A percentile compares a stretch with the other conserved stretches of the same genome.
Evolutionary conservation across 2,113 vertebrate genomes (phyloP).

Genomic region (Stigmatopora nigra): DNA sequence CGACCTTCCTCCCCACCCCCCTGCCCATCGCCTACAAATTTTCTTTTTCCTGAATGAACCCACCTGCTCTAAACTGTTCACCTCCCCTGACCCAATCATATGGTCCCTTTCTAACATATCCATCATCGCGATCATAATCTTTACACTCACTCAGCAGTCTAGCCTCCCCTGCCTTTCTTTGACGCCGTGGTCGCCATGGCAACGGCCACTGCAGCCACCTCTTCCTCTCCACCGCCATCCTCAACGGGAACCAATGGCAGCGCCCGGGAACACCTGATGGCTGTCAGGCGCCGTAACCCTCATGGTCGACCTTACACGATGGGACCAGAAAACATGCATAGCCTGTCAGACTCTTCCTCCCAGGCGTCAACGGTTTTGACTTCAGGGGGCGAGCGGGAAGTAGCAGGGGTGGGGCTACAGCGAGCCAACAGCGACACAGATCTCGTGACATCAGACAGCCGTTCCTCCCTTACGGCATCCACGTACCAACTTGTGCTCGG

Average conservation of each 20-base stretch:
- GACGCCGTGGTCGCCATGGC: constrained; percentile 66
- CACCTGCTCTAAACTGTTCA: constrained; percentile 61
- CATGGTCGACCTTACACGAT: constrained; percentile 82
- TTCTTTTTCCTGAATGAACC: constrained; percentile 60
- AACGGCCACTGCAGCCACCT: constrained; percentile 60
- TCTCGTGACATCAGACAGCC: constrained; percentile 90
- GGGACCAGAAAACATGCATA: constrained; percentile 85
- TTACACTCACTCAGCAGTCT: constrained; percentile 41
- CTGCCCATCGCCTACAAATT: constrained; percentile 24
- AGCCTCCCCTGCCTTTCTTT: constrained; percentile 31
- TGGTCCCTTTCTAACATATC: constrained; percentile 26
- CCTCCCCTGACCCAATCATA: constrained; percentile 44
- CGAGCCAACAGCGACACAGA: constrained; percentile 96
- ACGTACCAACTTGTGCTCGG: constrained; percentile 88
- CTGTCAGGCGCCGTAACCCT: constrained; percentile 80
- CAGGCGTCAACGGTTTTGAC: constrained; percentile 43
- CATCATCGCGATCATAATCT: constrained; percentile 16
- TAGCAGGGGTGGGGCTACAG: constrained; percentile 71
- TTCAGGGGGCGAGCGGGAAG: constrained; percentile 26
- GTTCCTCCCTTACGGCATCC: constrained; percentile 90
- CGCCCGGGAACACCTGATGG: constrained; percentile 84
- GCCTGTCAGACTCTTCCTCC: constrained; percentile 52
- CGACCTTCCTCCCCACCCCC: too few relatives aligned
- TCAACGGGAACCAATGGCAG: constrained; percentile 66
- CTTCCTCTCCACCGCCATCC: constrained; percentile 20